These are phyloP conservation scores for Atherinosoma microstoma DNA, from an alignment of 2,797 vertebrate genomes.

Conservation along the genomic window DNA sequence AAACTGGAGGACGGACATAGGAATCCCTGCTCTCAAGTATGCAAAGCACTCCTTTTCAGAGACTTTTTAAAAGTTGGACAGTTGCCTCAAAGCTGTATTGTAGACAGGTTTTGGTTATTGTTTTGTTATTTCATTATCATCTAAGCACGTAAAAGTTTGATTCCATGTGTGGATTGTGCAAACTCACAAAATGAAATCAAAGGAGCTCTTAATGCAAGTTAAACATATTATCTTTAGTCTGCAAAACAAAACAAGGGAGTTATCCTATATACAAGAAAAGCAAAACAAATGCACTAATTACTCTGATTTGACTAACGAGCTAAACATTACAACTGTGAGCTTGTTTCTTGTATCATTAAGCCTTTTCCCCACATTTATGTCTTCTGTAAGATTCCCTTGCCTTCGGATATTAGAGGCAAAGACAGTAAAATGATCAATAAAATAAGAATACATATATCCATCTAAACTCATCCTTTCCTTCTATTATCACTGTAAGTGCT, in stretches of 20 bases:
- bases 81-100: neutral
- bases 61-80: neutral
- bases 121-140: neutral
- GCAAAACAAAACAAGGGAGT: no score
- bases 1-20: neutral
- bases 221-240: neutral
- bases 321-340: neutral
- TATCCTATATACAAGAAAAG: no score
- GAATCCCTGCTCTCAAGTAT: neutral
- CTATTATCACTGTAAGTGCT: slow-evolving; percentile 9
- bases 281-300: neutral
- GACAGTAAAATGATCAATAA: neutral
- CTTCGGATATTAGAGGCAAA: neutral
- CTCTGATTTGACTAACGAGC: neutral
- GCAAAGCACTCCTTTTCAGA: neutral
- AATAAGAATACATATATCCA: neutral
- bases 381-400: neutral
- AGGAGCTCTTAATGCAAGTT: neutral
- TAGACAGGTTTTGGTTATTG: neutral
- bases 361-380: neutral
- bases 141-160: neutral
- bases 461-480: neutral
- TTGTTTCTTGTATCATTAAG: no score
- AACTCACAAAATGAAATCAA: neutral
- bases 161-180: neutral